Evolutionary conservation across 2,888 invertebrate genomes (phyloP).

Genomic region (Agapetus fuscipes): DNA sequence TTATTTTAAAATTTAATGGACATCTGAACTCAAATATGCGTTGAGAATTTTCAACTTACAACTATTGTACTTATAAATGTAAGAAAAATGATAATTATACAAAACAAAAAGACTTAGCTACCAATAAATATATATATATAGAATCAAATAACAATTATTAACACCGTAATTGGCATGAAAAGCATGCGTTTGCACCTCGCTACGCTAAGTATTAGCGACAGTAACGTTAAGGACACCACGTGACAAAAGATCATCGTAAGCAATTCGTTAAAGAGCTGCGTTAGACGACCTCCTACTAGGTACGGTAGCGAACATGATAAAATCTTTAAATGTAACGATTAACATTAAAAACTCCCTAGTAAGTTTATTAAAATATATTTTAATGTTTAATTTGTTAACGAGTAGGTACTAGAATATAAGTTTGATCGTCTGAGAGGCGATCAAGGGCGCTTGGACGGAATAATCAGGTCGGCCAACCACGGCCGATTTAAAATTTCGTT

Average conservation of each 20-base stretch:
- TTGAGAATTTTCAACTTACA: too few species aligned
- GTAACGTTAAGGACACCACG: slow-evolving; percentile 12
- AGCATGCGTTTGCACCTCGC: too few species aligned
- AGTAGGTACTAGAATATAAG: slow-evolving; percentile 20
- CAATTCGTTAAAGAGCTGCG: slow-evolving; percentile 15
- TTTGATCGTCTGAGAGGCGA: slow-evolving; percentile 11
- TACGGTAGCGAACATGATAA: slow-evolving; percentile 21
- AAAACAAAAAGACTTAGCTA: too few species aligned
- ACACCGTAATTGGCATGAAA: too few species aligned
- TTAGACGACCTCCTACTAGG: slow-evolving; percentile 19
- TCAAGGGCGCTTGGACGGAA: slow-evolving; percentile 21
- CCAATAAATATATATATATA: too few species aligned
- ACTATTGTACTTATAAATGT: too few species aligned
- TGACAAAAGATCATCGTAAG: slow-evolving; percentile 8
- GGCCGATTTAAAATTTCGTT: slow-evolving; percentile 18
- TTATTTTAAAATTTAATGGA: too few species aligned
- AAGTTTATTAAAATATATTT: slow-evolving; percentile 15
- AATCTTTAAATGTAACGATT: slow-evolving; percentile 21
- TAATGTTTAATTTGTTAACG: slow-evolving; percentile 17
- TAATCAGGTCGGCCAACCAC: slow-evolving; percentile 9
- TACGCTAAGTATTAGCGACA: too few species aligned
- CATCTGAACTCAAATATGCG: too few species aligned
- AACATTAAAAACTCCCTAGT: slow-evolving; percentile 19
- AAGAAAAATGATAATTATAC: too few species aligned
- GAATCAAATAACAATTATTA: too few species aligned